A percentile compares a stretch with the other conserved stretches of the same genome.
Evolutionary conservation across 2,888 invertebrate genomes (phyloP).

Genomic region (Clusia tigrina): DNA sequence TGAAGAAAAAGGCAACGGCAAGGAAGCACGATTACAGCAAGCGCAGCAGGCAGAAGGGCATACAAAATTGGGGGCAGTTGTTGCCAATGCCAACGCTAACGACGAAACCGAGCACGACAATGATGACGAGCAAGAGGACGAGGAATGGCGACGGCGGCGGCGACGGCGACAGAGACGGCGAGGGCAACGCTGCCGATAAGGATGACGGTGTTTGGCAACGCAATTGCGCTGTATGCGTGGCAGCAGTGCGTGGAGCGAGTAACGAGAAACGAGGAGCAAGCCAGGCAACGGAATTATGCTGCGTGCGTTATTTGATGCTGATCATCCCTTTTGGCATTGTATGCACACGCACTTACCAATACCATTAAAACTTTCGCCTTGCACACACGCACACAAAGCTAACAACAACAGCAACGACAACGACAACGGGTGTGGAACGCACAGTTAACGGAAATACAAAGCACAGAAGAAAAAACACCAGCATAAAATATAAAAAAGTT

Average conservation of each 20-base stretch:
- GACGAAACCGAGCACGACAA: slow-evolving; percentile 28
- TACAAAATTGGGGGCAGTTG: slow-evolving; percentile 33
- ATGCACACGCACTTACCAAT: slow-evolving; percentile 41
- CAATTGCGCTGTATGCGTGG: not conserved
- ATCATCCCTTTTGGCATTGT: slow-evolving; percentile 26
- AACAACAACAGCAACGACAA: not conserved
- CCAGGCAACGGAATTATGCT: not conserved
- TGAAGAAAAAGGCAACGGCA: not conserved
- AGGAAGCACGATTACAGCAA: not conserved
- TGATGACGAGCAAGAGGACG: slow-evolving; percentile 24
- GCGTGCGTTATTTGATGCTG: not conserved
- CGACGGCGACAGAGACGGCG: not conserved
- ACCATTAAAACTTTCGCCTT: slow-evolving; percentile 56
- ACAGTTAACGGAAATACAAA: not conserved
- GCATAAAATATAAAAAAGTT: not conserved
- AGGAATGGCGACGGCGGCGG: not conserved
- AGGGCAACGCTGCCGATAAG: not conserved
- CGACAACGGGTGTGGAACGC: not conserved
- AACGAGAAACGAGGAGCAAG: not conserved
- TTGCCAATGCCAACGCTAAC: slow-evolving; percentile 21
- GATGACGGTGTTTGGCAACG: slow-evolving; percentile 6
- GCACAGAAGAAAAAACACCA: not conserved
- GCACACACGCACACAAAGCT: slow-evolving; percentile 6
- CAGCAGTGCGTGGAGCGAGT: no score
- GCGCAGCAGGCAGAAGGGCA: slow-evolving; percentile 18